Conservation (phyloP, 2,797 vertebrate species). For the Atherinosoma microstoma region DNA sequence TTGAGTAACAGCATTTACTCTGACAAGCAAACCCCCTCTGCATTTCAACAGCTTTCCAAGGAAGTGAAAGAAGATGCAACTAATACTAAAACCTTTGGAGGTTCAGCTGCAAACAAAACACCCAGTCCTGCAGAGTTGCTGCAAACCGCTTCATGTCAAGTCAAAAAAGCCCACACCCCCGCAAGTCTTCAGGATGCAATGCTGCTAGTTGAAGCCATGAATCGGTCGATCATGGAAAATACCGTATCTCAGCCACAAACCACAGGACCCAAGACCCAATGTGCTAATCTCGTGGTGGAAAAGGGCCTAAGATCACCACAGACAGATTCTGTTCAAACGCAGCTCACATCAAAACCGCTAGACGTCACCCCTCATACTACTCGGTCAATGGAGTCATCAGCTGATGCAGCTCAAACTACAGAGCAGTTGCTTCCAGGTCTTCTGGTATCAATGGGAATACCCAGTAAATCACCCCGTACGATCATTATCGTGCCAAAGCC, state of each 20-base stretch:
- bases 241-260: not conserved
- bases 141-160: slow-evolving; percentile 9
- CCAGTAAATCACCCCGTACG: slow-evolving; percentile 7
- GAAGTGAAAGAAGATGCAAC: not conserved
- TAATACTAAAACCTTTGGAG: not conserved
- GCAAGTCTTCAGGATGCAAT: slow-evolving; percentile 73
- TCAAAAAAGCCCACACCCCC: slow-evolving; percentile 28
- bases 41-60: not conserved
- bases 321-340: not conserved
- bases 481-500: slow-evolving; percentile 45
- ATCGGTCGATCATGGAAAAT: slow-evolving; percentile 41
- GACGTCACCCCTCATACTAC: not conserved
- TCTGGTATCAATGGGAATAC: not conserved
- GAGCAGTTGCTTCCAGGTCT: not conserved
- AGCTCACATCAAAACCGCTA: not conserved
- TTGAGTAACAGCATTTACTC: not conserved
- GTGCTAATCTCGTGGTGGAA: not conserved
- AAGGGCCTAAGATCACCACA: not conserved
- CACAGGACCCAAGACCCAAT: not conserved
- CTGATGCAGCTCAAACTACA: slow-evolving; percentile 17
- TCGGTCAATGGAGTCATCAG: not conserved
- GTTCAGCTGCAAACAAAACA: not conserved
- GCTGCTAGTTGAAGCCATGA: slow-evolving; percentile 76
- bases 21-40: slow-evolving; percentile 1
- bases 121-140: not conserved